A percentile compares a stretch with the other conserved stretches of the same genome.
phyloP scores from a whole-genome alignment of 2,113 vertebrate species.

The Lagopus leucura region DNA sequence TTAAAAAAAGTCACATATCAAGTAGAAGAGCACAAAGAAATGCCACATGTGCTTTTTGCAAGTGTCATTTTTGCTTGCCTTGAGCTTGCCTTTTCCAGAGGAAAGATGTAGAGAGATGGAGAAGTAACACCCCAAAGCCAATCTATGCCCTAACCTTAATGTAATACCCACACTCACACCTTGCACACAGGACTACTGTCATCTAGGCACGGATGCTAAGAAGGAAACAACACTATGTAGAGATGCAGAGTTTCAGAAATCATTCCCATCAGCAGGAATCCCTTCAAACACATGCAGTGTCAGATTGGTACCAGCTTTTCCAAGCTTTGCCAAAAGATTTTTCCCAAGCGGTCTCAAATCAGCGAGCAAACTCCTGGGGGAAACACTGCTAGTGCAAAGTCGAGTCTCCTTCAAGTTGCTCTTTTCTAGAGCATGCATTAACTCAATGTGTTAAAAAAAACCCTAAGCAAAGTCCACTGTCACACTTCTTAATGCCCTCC shows the following conservation, averaged over 20 bases:
- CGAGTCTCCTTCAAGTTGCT: neutral
- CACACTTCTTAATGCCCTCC: neutral
- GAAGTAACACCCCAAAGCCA: neutral
- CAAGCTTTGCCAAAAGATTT: neutral
- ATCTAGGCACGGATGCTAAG: neutral
- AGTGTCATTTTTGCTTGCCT: neutral
- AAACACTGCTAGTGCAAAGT: neutral
- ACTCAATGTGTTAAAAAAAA: neutral
- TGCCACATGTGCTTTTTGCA: neutral
- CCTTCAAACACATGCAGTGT: neutral
- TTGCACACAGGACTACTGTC: fast-evolving
- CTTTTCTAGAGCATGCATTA: neutral
- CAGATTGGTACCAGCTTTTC: fast-evolving
- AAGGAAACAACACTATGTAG: neutral
- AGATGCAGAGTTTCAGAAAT: neutral
- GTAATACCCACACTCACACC: neutral
- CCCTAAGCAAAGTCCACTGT: neutral
- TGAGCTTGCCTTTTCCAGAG: neutral
- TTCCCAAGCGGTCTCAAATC: neutral
- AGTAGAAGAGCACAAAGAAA: neutral
- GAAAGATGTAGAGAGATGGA: neutral
- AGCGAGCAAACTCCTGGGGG: neutral
- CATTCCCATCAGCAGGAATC: neutral
- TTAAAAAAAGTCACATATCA: neutral
- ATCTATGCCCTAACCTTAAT: neutral